Conservation (phyloP, 1,140 invertebrate genomes). For the Zaprionus gabonicus region DNA sequence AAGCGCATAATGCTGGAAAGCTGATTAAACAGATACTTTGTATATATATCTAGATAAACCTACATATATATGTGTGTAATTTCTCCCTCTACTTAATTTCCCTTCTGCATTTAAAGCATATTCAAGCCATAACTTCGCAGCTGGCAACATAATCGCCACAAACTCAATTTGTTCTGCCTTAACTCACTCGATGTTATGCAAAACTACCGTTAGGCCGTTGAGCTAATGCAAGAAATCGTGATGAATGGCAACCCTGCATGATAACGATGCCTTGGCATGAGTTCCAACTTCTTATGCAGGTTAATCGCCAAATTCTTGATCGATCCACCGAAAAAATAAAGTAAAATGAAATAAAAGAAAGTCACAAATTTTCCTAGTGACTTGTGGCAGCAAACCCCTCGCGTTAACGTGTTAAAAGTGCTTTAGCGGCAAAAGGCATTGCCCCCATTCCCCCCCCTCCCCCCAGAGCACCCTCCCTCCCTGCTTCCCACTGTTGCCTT, state of each 20-base stretch:
- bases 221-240: background rate
- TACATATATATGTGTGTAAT: background rate
- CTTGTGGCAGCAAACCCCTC: background rate
- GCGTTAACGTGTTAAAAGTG: slow-evolving; percentile 72
- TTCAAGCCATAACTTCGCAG: too few relatives aligned
- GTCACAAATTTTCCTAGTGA: background rate
- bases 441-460: background rate
- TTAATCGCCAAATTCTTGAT: slow-evolving; percentile 22
- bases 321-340: slow-evolving; percentile 10
- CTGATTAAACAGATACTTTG: background rate
- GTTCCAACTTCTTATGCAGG: background rate
- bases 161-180: background rate
- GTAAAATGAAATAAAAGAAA: background rate
- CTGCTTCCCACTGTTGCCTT: background rate
- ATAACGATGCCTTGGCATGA: slow-evolving; percentile 32
- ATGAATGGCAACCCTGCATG: slow-evolving; percentile 15
- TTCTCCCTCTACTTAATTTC: too few relatives aligned
- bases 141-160: background rate
- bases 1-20: background rate
- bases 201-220: background rate
- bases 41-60: background rate
- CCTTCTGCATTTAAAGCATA: too few relatives aligned
- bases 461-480: too few relatives aligned
- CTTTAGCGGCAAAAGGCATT: slow-evolving; percentile 49
- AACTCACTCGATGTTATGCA: background rate